phyloP scores from a whole-genome alignment of 2,888 invertebrate genomes.

The Sarcophaga caerulescens region DNA sequence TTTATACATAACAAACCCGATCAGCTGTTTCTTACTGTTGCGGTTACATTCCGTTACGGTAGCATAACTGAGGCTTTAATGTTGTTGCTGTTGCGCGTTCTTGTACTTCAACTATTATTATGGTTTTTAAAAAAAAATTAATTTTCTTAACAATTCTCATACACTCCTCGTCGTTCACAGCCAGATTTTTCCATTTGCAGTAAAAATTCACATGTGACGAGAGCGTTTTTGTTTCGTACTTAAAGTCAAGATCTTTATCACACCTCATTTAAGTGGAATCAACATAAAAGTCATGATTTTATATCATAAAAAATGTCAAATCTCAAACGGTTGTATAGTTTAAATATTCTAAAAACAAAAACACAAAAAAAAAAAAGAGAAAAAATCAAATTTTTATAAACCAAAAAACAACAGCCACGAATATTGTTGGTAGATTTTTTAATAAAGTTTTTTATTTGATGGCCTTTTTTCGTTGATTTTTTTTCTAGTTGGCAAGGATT shows the following conservation, averaged over 20 bases:
- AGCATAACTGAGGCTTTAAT: no score
- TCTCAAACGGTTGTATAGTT: constrained; percentile 56
- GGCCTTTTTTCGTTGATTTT: background rate
- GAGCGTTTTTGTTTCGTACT: constrained; percentile 5
- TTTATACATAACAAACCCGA: no score
- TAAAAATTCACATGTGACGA: constrained; percentile 31
- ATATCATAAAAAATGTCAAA: constrained; percentile 56
- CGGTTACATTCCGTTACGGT: no score
- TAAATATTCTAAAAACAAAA: background rate
- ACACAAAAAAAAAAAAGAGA: background rate
- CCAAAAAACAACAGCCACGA: background rate
- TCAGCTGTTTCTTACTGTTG: no score
- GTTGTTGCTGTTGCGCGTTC: background rate
- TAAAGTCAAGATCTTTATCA: constrained; percentile 56
- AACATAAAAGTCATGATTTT: constrained; percentile 59
- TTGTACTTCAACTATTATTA: no score
- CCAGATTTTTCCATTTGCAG: constrained; percentile 29
- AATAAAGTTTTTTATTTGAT: constrained; percentile 44
- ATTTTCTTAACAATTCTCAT: constrained; percentile 9
- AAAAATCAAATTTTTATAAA: no score
- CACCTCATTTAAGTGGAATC: constrained; percentile 62
- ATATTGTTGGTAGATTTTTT: constrained; percentile 48
- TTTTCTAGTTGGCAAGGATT: constrained; percentile 3
- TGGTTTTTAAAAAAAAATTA: background rate
- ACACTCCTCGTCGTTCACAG: background rate